Evolutionary conservation across 2,113 vertebrate species (phyloP), one percentile per base, ranked within the genome.

Genomic region (Rana temporaria): DNA sequence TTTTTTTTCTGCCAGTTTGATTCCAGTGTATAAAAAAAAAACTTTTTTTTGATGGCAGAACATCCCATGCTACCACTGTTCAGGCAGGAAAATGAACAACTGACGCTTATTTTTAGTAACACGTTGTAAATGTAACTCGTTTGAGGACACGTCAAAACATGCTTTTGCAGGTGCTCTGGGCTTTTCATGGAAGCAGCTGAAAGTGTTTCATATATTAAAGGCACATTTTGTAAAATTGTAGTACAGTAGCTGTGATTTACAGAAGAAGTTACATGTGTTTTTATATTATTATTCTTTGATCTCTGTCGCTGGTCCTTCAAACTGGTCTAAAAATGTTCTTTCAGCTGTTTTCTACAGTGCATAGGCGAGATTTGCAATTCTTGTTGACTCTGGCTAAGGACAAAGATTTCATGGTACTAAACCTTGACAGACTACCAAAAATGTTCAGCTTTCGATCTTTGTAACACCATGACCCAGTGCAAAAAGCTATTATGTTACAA

Each of bases 391-490:
- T 70, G 53, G 65, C 77, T 38, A n/a, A 60, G 19, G 24, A 60
- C 64, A 70, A 2, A 48, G 65, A 20, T 60, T 75, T 75, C 30
- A 60, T 22, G 24, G 38, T 32, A 48, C 17, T 60, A 79, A 69
- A 79, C 78, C 55, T 79, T 69, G 65, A 79, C 26, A 80, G 57
- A 19, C 55, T 60, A 59, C 57, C 56, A 80, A 70, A 68, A 78
- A 20, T 24, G 12, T 26, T 15, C 57, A 38, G 9, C 22, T 17
- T 26, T 52, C 22, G 3, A 63, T 26, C 19, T 79, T 30, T 5
- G 18, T 69, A 32, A 69, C 64, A 57, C 12, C 14, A 18, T 79
- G 48, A 79, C 77, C 30, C 66, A 69, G 78, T 62, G 11, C 15
- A 42, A 70, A 9, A 38, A 59, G 32, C 53, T 57, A 17, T 78